These are phyloP conservation scores for Mongoloraphidia duomilia DNA, from an alignment of 2,888 invertebrate genomes.

Conservation along the genomic window DNA sequence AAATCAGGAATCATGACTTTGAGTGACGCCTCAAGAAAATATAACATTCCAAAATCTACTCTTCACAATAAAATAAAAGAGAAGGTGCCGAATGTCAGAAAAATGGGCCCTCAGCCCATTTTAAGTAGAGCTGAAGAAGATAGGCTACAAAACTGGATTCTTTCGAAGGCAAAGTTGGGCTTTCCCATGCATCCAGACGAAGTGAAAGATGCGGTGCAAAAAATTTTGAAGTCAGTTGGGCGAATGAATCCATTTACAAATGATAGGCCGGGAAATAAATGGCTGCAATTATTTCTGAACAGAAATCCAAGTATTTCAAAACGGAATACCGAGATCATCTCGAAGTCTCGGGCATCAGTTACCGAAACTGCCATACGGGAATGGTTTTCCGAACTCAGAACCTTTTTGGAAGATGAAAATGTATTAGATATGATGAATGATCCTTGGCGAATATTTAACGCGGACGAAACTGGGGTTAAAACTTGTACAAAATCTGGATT, in stretches of 20 bases:
- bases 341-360: constrained; percentile 13
- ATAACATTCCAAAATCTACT: constrained; percentile 10
- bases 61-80: constrained; percentile 8
- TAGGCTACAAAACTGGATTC: neutral
- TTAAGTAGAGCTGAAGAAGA: neutral
- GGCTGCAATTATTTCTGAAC: constrained; percentile 16
- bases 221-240: constrained; percentile 5
- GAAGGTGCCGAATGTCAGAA: constrained; percentile 1
- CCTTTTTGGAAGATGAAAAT: constrained; percentile 12
- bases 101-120: constrained; percentile 6
- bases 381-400: constrained; percentile 14
- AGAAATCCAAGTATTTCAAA: constrained; percentile 15
- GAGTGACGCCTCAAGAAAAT: constrained; percentile 3
- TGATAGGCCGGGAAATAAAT: constrained; percentile 16
- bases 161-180: constrained; percentile 7
- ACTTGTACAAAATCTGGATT: constrained; percentile 15
- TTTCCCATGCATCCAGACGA: constrained; percentile 18
- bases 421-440: constrained; percentile 10
- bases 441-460: constrained; percentile 12
- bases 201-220: constrained; percentile 16
- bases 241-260: constrained; percentile 15
- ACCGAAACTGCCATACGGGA: constrained; percentile 14
- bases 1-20: neutral
- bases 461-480: constrained; percentile 16
- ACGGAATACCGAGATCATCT: constrained; percentile 14